A percentile compares a stretch with the other conserved stretches of the same genome.
Evolutionary conservation across 2,113 vertebrate genomes (phyloP).

Genomic region (Tor tambroides): DNA sequence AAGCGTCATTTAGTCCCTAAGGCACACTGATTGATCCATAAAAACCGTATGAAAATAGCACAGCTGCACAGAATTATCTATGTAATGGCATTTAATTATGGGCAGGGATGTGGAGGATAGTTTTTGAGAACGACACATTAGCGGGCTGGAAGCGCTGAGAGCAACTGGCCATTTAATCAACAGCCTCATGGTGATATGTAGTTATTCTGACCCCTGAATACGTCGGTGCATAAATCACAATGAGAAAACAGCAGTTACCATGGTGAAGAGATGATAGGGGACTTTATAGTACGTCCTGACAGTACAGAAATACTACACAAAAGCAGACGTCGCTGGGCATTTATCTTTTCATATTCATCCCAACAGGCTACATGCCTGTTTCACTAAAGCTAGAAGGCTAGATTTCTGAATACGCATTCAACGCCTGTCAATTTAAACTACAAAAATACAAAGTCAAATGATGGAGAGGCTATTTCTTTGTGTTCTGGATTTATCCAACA

Average conservation of each 20-base stretch:
- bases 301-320: neutral
- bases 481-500: neutral
- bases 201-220: slow-evolving; percentile 15
- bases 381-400: slow-evolving; percentile 8
- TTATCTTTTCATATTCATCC: slow-evolving; percentile 1
- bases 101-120: neutral
- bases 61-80: slow-evolving; percentile 9
- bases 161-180: slow-evolving; percentile 33
- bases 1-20: slow-evolving; percentile 1
- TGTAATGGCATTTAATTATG: slow-evolving; percentile 14
- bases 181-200: neutral
- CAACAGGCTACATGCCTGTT: slow-evolving; percentile 4
- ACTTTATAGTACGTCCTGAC: slow-evolving; percentile 27
- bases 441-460: neutral
- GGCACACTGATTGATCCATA: neutral
- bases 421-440: neutral
- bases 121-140: neutral
- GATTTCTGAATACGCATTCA: slow-evolving; percentile 12
- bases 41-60: slow-evolving; percentile 1
- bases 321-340: slow-evolving; percentile 19
- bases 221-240: neutral
- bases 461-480: neutral
- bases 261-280: slow-evolving; percentile 47
- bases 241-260: slow-evolving; percentile 38
- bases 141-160: neutral